Percentiles rank a stretch among this genome's conserved stretches.
phyloP scores from a whole-genome alignment of 2,797 vertebrate genomes.

The Dromococcyx pavoninus region DNA sequence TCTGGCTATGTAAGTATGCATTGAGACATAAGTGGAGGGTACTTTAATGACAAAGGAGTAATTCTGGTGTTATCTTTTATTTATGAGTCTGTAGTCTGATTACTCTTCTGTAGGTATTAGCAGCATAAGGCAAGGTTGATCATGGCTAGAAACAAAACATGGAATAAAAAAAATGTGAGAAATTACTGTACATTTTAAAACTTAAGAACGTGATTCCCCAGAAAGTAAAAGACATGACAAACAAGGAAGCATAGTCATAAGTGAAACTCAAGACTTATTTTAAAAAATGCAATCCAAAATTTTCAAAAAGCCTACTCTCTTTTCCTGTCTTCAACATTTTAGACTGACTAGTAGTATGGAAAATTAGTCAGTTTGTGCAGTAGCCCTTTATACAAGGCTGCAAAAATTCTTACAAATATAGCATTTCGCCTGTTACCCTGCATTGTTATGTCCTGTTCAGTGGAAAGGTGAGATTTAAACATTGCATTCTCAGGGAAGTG shows the following conservation, averaged over 20 bases:
- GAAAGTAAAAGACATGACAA: constrained; percentile 31
- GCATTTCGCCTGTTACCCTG: constrained; percentile 1
- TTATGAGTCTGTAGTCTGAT: background rate
- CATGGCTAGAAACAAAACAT: background rate
- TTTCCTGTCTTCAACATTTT: constrained; percentile 8
- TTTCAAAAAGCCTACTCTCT: constrained; percentile 4
- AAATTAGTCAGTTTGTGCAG: background rate
- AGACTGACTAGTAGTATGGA: background rate
- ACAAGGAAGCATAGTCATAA: background rate
- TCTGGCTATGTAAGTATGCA: background rate
- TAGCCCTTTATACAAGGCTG: background rate
- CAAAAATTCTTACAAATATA: constrained; percentile 41
- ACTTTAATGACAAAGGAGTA: background rate
- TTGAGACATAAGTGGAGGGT: background rate
- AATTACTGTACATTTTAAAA: background rate
- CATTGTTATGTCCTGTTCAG: constrained; percentile 1
- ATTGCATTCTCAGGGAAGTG: background rate
- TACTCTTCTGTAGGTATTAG: background rate
- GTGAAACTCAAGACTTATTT: background rate
- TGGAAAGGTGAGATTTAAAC: background rate
- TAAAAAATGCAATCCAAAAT: background rate
- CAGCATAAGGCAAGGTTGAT: background rate
- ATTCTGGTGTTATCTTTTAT: background rate
- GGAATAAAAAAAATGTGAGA: background rate
- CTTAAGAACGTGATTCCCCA: background rate